Conservation (phyloP, 2,888 invertebrate species). For the Pyrochroa serraticornis region DNA sequence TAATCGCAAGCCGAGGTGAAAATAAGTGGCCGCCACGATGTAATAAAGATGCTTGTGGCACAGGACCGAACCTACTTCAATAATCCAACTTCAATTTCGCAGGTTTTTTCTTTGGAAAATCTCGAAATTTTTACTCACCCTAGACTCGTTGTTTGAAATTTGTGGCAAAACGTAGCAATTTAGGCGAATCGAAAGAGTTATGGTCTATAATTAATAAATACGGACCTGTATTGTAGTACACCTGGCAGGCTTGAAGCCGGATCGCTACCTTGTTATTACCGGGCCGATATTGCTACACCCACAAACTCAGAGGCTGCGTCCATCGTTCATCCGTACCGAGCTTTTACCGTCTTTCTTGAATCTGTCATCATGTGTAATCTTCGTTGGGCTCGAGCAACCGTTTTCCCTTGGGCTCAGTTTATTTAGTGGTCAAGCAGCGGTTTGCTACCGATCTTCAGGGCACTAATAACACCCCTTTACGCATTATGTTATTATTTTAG, state of each 20-base stretch:
- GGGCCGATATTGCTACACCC: constrained; percentile 33
- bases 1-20: constrained; percentile 39
- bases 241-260: constrained; percentile 33
- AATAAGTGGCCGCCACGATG: constrained; percentile 38
- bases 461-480: constrained; percentile 11
- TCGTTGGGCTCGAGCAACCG: constrained; percentile 7
- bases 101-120: background rate
- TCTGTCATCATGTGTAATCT: constrained; percentile 17
- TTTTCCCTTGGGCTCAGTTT: constrained; percentile 8
- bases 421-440: constrained; percentile 3
- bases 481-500: constrained; percentile 18
- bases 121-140: too few species aligned
- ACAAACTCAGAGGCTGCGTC: constrained; percentile 23
- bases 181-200: too few species aligned
- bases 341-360: constrained; percentile 15
- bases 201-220: constrained; percentile 19
- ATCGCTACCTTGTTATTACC: constrained; percentile 37
- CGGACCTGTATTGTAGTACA: constrained; percentile 32
- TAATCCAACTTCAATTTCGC: background rate
- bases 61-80: constrained; percentile 20
- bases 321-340: constrained; percentile 15
- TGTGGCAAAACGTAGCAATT: too few species aligned
- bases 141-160: too few species aligned
- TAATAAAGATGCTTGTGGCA: constrained; percentile 30
- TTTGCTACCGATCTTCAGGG: constrained; percentile 16